Conservation (phyloP, 2,113 vertebrate genomes). For the Thalassoma bifasciatum region DNA sequence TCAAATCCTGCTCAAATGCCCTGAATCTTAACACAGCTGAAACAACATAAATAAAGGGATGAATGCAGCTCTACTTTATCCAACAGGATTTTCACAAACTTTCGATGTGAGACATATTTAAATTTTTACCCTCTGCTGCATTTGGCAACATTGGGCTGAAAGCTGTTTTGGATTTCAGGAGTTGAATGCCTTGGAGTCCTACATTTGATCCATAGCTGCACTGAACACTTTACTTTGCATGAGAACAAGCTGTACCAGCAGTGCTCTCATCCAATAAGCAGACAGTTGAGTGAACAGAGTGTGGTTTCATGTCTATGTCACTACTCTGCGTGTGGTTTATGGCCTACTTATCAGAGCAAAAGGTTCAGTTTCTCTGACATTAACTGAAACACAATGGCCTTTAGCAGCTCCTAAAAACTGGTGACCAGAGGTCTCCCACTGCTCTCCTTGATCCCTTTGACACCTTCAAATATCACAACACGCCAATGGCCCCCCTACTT, state of each 20-base stretch:
- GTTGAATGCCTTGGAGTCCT: not conserved
- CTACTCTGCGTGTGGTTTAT: slow-evolving; percentile 21
- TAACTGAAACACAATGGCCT: slow-evolving; percentile 41
- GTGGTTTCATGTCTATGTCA: slow-evolving; percentile 20
- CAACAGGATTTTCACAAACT: not conserved
- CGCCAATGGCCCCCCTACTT: slow-evolving; percentile 30
- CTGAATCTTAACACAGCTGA: not conserved
- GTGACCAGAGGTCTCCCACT: slow-evolving; percentile 34
- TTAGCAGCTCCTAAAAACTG: slow-evolving; percentile 22
- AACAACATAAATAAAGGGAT: not conserved
- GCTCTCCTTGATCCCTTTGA: slow-evolving; percentile 46
- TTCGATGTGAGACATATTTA: not conserved
- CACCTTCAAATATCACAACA: slow-evolving; percentile 60
- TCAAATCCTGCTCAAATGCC: not conserved
- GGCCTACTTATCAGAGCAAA: slow-evolving; percentile 15
- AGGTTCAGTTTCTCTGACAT: slow-evolving; percentile 36
- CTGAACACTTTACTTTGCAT: not conserved
- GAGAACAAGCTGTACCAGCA: not conserved
- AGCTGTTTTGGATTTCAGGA: slow-evolving; percentile 2
- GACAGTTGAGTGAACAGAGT: not conserved
- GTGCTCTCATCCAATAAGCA: not conserved
- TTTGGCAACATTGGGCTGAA: not conserved
- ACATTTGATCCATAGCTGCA: not conserved
- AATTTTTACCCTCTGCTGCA: not conserved
- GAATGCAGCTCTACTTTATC: slow-evolving; percentile 1